Base-by-base conservation (phyloP, 2,888 invertebrate genomes). In the Drosophila vallismaia region DNA sequence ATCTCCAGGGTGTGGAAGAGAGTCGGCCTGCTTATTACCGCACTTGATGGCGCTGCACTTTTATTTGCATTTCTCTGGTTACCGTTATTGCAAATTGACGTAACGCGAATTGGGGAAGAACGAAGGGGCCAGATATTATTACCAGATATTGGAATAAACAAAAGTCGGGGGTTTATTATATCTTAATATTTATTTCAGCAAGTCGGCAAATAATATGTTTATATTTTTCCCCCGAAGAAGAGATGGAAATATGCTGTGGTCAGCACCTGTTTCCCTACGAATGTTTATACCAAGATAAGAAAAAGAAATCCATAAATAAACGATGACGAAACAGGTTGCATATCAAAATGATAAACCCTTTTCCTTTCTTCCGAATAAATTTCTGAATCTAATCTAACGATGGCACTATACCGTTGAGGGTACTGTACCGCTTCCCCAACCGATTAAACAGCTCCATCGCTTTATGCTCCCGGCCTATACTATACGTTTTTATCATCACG, bases 41-140 rank as follows among this genome's bases (percentile, higher is more conserved):
- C 88, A 79, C 74, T 74, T 79, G 80, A 68, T 79, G 77, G 69
- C 83, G 68, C 54, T 82, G 82, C 88, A 87, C 33, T 70, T 71
- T 57, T 53, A 54, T 67, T 64, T 64, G 53, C 58, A 44, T 59
- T 52, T 46, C 46, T 51, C 59, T 68, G 62, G 50, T 74, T 75
- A 36, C 59, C 67, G 57, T 71, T 79, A 67, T 70, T 71, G 70
- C 67, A 76, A 67, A 75, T 87, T 82, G 82, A 85, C 88, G 86
- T 87, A 87, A 82, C 73, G 54, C 54, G 55, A 36, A 51, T 53
- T 58, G 63, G 33, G 12, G 26, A 42, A n/a, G 54, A 14, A 19
- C 2, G 19, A 19, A 19, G 2, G 19, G 19, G 19, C 19, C 19
- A 19, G n/a, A n/a, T n/a, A n/a, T n/a, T n/a, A n/a, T n/a, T n/a